Evolutionary conservation across 92 coral and sea anemone genomes (phyloP).

Genomic region (Ricordea florida): DNA sequence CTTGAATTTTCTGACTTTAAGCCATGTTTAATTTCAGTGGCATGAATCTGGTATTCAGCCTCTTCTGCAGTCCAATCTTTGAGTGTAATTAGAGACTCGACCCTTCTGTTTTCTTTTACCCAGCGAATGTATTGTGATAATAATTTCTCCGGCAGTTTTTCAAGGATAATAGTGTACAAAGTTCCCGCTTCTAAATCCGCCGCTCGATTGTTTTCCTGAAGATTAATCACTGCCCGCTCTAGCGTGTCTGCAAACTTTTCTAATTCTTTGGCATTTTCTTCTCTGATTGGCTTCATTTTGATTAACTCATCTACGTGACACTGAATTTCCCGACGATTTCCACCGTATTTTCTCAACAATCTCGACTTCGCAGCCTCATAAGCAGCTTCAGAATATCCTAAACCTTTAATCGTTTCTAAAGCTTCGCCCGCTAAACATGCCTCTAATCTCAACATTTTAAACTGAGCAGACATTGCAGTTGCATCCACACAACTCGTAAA

Average conservation of each 20-base stretch:
- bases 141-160: too few species aligned
- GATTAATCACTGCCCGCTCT: too few species aligned
- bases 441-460: conserved; percentile 63
- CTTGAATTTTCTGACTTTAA: background rate
- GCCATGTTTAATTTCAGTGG: conserved; percentile 23
- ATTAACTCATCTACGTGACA: conserved; percentile 40
- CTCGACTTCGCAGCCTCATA: conserved; percentile 49
- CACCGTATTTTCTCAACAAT: conserved; percentile 50
- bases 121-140: too few species aligned
- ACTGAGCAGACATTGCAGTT: conserved; percentile 47
- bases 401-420: conserved; percentile 50
- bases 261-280: conserved; percentile 30
- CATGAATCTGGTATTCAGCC: conserved; percentile 20
- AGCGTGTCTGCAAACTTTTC: conserved; percentile 46
- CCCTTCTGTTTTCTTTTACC: conserved; percentile 18
- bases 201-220: too few species aligned
- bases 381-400: conserved; percentile 54
- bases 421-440: conserved; percentile 55
- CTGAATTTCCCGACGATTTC: conserved; percentile 55
- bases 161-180: too few species aligned
- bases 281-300: conserved; percentile 31
- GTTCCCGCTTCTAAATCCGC: too few species aligned
- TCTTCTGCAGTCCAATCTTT: conserved; percentile 24
- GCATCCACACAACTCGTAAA: conserved; percentile 57
- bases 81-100: background rate